These are phyloP conservation scores for Vidua chalybeata DNA, from an alignment of 2,113 vertebrate species.

Conservation along the genomic window DNA sequence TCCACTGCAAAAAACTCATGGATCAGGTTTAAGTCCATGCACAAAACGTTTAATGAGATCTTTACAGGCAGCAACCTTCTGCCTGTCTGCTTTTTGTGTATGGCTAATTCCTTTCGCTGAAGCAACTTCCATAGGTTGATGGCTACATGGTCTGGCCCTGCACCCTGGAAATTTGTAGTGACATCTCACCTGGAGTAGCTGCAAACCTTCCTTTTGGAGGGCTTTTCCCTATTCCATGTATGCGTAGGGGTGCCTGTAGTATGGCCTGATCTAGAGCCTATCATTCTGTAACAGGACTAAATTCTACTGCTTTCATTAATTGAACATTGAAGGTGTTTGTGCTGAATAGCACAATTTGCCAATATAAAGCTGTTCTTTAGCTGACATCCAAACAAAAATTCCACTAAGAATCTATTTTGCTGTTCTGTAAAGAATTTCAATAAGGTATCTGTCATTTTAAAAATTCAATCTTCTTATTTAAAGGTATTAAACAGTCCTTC, in stretches of 20 bases:
- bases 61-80: neutral
- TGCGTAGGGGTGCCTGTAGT: neutral
- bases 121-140: neutral
- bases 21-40: neutral
- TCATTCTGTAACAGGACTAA: neutral
- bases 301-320: neutral
- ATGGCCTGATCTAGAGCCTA: neutral
- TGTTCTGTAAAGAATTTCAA: neutral
- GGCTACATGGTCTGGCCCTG: too few species aligned
- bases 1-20: neutral
- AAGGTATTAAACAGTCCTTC: conserved; percentile 8
- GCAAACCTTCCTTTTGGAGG: neutral
- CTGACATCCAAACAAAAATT: neutral
- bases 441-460: neutral
- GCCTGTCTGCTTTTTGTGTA: neutral
- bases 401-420: neutral
- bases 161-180: neutral
- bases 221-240: neutral
- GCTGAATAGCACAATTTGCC: neutral
- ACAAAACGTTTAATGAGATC: neutral
- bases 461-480: conserved; percentile 1
- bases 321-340: neutral
- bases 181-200: neutral
- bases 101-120: neutral
- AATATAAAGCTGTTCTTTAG: neutral